A percentile compares a stretch with the other conserved stretches of the same genome.
phyloP scores from a whole-genome alignment of 2,888 invertebrate genomes.

The Axea sp. region DNA sequence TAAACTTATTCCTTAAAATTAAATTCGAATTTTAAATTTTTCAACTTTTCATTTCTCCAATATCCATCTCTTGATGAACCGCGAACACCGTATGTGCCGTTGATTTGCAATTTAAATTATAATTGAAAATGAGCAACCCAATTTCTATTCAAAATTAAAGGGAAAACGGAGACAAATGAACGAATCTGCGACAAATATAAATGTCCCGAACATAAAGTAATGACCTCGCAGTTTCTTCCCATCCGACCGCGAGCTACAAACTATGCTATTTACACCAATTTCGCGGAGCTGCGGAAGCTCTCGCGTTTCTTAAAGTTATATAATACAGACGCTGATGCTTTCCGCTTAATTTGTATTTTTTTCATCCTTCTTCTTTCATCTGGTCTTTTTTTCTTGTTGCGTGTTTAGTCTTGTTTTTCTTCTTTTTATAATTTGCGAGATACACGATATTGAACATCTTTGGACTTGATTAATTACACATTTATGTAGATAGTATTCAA shows the following conservation, averaged over 20 bases:
- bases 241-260: conserved; percentile 38
- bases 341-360: conserved; percentile 13
- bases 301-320: conserved; percentile 76
- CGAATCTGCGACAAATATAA: conserved; percentile 1
- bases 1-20: no score
- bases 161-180: conserved; percentile 18
- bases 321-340: conserved; percentile 75
- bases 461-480: conserved; percentile 80
- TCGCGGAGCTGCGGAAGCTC: conserved; percentile 72
- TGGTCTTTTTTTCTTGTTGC: not conserved
- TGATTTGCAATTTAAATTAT: conserved; percentile 25
- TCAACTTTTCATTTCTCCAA: no score
- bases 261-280: conserved; percentile 77
- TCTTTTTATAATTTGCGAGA: conserved; percentile 64
- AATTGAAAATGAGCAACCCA: conserved; percentile 31
- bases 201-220: conserved; percentile 9
- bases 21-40: no score
- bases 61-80: not conserved
- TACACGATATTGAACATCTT: conserved; percentile 79
- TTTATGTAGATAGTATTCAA: conserved; percentile 71
- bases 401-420: not conserved
- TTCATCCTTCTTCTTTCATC: not conserved
- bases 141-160: conserved; percentile 14
- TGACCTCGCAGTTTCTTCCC: conserved; percentile 22
- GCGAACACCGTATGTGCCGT: conserved; percentile 36